Evolutionary conservation across 2,888 invertebrate species (phyloP), one percentile per base, ranked within the genome.

Genomic region (Acronicta alni): DNA sequence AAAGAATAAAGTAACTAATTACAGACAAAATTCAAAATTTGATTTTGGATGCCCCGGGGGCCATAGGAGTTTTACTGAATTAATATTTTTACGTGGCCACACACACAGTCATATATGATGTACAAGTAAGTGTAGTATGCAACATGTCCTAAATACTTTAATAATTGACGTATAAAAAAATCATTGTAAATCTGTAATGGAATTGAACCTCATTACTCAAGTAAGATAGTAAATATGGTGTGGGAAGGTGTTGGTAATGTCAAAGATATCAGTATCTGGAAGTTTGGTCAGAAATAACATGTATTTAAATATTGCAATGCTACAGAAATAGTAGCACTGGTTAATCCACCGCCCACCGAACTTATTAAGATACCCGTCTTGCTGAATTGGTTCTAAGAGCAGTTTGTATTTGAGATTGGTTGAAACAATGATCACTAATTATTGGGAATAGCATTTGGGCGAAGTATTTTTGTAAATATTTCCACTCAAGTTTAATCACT

Each of bases 221-320:
- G 4, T 12, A 17, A 18, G 51, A 41, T 39, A 54, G 30, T 30
- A 57, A 48, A 44, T 57, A 51, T 46, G 30, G 42, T 51, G 63
- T 63, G 48, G 57, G 67, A 56, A 67, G 61, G 41, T 8, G 30
- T 52, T 17, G 42, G 43, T 12, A 42, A 45, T 37, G 17, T 35
- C 38, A 37, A 54, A 38, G 41, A 62, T 67, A 61, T 51, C 23
- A 10, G 16, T 39, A 44, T 45, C 64, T 55, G 44, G 26, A 54
- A 47, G 17, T 68, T 57, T 41, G 43, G 43, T 17, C 47, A 18
- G 69, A 68, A 64, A 69, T 68, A 69, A 45, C 52, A 45, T 16
- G n/a, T n/a, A 64, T 68, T 64, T 69, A 64, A 64, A 64, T 69
- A 69, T 55, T 58, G 69, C 55, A 56, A 52, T 52, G 48, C 35